Evolutionary conservation across 1,140 invertebrate genomes (phyloP), one percentile per base, ranked within the genome.

Genomic region (Cotesia typhae): DNA sequence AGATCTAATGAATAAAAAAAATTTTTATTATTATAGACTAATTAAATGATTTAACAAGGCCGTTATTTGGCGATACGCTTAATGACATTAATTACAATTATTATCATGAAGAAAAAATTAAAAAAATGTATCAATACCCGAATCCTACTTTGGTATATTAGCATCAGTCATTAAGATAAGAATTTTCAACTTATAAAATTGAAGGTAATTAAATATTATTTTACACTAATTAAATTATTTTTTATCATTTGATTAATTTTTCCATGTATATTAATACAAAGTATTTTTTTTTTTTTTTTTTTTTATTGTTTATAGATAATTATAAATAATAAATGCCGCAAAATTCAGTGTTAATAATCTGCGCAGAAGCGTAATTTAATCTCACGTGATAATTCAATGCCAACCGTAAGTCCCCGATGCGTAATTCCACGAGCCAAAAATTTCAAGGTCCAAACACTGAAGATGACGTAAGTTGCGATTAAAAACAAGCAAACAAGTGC

Each of bases 401-500:
- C 66, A 67, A 55, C 51, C 51, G 51, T 20, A 36, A 67, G 66
- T 67, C 52, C 51, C 52, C 66, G 66, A 67, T 67, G 66, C 66
- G 66, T 67, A 67, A 67, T 67, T 67, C 66, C 66, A 67, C 66
- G 51, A 41, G 38, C 66, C 41, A 67, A 67, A 67, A 67, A 67
- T 67, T 67, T 67, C 66, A 67, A 67, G 66, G 66, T 67, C 66
- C 51, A 67, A 67, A 67, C 53, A 47, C 41, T 47, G 53, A 67
- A 4, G 53, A 35, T 67, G 47, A 67, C 66, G 66, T 67, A 52
- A 67, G 47, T 52, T 20, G 66, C 66, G 66, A 67, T 67, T 67
- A 55, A 67, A 55, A 53, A 66, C 64, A 66, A 53, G 41, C 36
- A 66, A 66, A 66, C 38, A 66, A 66, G 47, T 66, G 70, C 66